Base-by-base conservation (phyloP, 2,888 invertebrate species). In the Patella pellucida region DNA sequence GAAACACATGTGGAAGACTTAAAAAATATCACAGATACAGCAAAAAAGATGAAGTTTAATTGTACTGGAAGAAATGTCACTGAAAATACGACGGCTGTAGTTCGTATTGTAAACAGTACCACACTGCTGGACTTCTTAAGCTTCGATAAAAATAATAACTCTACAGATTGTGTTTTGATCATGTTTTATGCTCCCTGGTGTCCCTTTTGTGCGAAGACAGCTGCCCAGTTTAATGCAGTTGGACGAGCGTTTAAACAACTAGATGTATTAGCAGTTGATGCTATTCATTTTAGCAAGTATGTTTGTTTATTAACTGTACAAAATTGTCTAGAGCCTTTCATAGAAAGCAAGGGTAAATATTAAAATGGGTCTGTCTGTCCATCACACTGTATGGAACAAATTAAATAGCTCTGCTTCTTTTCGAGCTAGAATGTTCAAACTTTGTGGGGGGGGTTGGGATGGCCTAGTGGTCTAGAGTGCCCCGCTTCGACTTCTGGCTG, bases 161-260 rank as follows among this genome's bases (percentile, higher is more conserved):
- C 81, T 27, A 85, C 89, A 23, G 86, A 89, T 73, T 92, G 92
- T 81, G 93, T 95, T 1, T 91, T 96, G 27, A 94, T 97, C 3
- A 92, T 98, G 84, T 98, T 98, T 91, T 98, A 95, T 90, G 95
- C 97, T 0, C 94, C 94, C 80, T 95, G 95, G 88, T 98, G 98
- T 87, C 95, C 96, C 2, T 97, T 97, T 86, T 97, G 97, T 86
- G 95, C 96, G 23, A 94, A 95, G 88, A 95, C 96, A 11, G 97
- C 97, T 1, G 96, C 96, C 9, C 94, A 96, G 89, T 96, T 95
- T 87, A 98, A 98, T 92, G 96, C 97, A 0, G 90, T 98, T 50
- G 95, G 97, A 1, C 93, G 96, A 86, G 94, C 95, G 4, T 98
- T 96, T 91, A 96, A 97, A 1, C 94, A 94, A 84, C 93, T 99